Percentiles rank a stretch among this genome's conserved stretches.
phyloP scores from a whole-genome alignment of 2,113 vertebrate species.

The Halcyon malimbica region DNA sequence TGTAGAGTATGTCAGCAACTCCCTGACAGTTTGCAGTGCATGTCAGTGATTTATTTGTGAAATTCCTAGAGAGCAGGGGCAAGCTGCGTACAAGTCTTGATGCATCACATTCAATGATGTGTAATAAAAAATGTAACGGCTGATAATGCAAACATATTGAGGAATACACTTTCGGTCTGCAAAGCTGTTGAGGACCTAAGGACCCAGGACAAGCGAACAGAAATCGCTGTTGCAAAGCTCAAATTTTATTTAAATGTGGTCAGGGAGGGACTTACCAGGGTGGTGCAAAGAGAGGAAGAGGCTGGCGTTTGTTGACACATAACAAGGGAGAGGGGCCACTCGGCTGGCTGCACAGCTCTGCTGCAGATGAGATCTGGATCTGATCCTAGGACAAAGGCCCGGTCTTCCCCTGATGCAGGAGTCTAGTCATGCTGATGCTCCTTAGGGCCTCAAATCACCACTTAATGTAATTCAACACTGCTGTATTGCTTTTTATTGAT shows the following conservation, averaged over 20 bases:
- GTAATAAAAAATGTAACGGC: background rate
- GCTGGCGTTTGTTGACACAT: accelerated
- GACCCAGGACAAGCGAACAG: background rate
- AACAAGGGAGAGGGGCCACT: background rate
- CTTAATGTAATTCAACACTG: background rate
- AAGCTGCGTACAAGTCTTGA: background rate
- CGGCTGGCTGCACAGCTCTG: background rate
- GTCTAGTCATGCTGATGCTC: background rate
- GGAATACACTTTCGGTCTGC: background rate
- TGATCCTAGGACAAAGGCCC: background rate
- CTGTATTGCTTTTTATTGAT: background rate
- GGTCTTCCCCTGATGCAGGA: background rate
- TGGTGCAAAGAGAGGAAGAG: background rate
- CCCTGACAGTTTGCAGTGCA: background rate
- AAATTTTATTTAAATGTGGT: background rate
- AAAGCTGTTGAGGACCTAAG: background rate
- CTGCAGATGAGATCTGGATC: background rate
- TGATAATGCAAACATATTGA: background rate
- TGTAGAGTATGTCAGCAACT: background rate
- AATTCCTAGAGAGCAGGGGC: conserved; percentile 42
- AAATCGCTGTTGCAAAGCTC: background rate
- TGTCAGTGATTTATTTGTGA: conserved; percentile 14
- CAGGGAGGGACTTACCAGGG: background rate
- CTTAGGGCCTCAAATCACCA: background rate
- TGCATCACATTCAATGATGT: background rate